A percentile compares a stretch with the other conserved stretches of the same genome.
phyloP scores from a whole-genome alignment of 2,888 invertebrate genomes.

The Mythimna loreyi region DNA sequence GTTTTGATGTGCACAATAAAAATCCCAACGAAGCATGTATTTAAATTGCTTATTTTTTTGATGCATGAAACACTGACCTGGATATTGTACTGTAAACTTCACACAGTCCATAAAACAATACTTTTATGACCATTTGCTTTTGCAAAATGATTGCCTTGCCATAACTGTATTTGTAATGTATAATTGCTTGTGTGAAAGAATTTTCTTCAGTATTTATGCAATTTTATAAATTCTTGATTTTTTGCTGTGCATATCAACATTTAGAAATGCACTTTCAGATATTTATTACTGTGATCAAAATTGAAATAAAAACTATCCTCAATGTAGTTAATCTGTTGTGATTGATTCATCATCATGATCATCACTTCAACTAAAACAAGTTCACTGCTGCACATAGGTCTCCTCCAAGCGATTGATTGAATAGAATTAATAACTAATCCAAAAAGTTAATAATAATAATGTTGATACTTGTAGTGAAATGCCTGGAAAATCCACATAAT shows the following conservation, averaged over 20 bases:
- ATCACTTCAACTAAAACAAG: too few relatives aligned
- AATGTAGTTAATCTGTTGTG: background rate
- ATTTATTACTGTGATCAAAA: background rate
- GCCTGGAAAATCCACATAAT: too few relatives aligned
- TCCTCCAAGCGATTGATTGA: too few relatives aligned
- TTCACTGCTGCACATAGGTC: too few relatives aligned
- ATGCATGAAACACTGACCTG: constrained; percentile 40
- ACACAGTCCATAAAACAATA: constrained; percentile 38
- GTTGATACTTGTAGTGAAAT: too few relatives aligned
- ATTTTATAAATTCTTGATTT: background rate
- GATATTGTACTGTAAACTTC: constrained; percentile 41
- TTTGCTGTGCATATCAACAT: background rate
- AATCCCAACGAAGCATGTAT: background rate
- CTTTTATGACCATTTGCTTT: constrained; percentile 32
- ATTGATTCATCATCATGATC: too few relatives aligned
- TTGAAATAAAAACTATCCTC: background rate
- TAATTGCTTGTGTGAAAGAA: constrained; percentile 1
- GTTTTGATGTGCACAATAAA: background rate
- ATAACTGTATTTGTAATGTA: constrained; percentile 37
- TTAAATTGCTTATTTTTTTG: constrained; percentile 18
- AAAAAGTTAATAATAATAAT: background rate
- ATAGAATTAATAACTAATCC: background rate
- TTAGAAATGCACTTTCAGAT: too few relatives aligned
- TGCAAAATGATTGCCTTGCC: constrained; percentile 26
- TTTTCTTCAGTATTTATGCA: background rate